phyloP scores from a whole-genome alignment of 2,888 invertebrate genomes.

The Chydorus sphaericus region DNA sequence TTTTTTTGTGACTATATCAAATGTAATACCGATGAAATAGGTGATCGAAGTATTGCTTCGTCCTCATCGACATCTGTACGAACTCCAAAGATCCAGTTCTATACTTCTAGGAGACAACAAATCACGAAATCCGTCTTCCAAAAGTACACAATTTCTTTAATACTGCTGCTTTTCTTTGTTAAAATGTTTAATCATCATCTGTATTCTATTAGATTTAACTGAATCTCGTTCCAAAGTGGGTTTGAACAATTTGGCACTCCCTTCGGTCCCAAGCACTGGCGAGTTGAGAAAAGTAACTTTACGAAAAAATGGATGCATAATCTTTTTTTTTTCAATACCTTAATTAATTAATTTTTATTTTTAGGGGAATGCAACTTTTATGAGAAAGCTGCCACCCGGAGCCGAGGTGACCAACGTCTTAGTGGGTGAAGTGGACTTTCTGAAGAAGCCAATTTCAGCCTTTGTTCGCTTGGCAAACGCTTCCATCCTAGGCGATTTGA shows the following conservation, averaged over 20 bases:
- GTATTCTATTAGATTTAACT: too few species aligned
- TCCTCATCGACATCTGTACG: constrained; percentile 20
- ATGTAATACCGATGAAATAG: background rate
- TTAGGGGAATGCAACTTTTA: constrained; percentile 21
- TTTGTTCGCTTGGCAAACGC: constrained; percentile 23
- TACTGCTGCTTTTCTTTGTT: too few species aligned
- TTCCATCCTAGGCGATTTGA: constrained; percentile 25
- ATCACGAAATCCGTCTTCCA: constrained; percentile 16
- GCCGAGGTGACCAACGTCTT: constrained; percentile 23
- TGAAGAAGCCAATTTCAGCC: constrained; percentile 20
- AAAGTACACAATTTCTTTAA: constrained; percentile 3
- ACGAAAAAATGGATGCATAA: too few species aligned
- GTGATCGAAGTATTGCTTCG: constrained; percentile 15
- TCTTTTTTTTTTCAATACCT: too few species aligned
- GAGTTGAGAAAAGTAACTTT: too few species aligned
- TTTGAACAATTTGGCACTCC: too few species aligned
- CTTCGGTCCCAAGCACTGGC: too few species aligned
- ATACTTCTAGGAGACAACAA: constrained; percentile 15
- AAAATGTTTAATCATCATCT: too few species aligned
- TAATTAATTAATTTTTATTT: too few species aligned
- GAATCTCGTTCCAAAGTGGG: too few species aligned
- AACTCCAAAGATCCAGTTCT: constrained; percentile 17
- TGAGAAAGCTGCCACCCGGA: constrained; percentile 23
- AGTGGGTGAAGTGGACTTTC: constrained; percentile 21
- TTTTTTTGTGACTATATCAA: too few species aligned